Conservation (phyloP, 2,888 invertebrate species). For the Pristionchus fissidentatus region DNA sequence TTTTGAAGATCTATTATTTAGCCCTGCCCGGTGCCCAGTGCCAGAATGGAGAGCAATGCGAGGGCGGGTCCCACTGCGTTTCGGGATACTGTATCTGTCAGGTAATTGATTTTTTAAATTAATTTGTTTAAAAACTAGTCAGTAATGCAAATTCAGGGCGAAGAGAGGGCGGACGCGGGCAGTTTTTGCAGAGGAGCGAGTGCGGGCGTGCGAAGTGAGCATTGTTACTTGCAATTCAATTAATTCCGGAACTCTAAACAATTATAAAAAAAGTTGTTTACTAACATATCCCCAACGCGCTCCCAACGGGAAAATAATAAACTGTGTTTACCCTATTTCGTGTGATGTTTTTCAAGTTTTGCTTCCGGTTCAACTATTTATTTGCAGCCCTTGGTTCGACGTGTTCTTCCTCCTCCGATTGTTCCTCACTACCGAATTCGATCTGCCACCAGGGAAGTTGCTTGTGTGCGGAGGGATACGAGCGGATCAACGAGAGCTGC, state of each 20-base stretch:
- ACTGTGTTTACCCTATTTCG: too few species aligned
- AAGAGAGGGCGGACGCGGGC: background rate
- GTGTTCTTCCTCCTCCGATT: constrained; percentile 37
- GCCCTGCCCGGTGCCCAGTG: constrained; percentile 54
- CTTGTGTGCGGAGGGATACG: constrained; percentile 33
- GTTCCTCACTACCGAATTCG: constrained; percentile 36
- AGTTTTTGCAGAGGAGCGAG: constrained; percentile 14
- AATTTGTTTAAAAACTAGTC: background rate
- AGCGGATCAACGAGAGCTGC: constrained; percentile 42
- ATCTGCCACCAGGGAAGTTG: constrained; percentile 20
- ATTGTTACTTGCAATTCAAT: too few species aligned
- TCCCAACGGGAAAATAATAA: too few species aligned
- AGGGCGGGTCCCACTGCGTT: constrained; percentile 51
- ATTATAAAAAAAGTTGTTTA: too few species aligned
- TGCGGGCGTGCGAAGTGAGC: background rate
- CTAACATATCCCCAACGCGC: too few species aligned
- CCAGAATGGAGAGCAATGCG: constrained; percentile 45
- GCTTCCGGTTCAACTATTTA: background rate
- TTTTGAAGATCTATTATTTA: too few species aligned
- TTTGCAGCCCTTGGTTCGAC: constrained; percentile 7
- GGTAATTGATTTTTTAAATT: background rate
- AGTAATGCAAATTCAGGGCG: background rate
- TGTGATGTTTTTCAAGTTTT: too few species aligned
- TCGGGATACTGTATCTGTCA: constrained; percentile 51
- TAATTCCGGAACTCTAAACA: too few species aligned